Evolutionary conservation across 2,797 vertebrate genomes (phyloP).

Genomic region (Darevskia mixta): DNA sequence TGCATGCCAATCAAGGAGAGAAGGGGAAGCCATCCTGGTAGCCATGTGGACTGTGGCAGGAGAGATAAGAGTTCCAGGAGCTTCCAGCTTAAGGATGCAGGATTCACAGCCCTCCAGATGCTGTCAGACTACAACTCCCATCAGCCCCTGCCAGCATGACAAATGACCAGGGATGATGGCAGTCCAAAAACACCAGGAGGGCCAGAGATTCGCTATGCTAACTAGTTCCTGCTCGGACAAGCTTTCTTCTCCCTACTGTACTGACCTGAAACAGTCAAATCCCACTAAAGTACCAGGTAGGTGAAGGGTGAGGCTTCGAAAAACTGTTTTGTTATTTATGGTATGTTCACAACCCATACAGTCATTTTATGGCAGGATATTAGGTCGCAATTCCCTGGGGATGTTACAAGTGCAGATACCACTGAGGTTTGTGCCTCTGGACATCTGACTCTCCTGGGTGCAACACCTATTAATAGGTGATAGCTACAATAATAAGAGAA

Average conservation of each 20-base stretch:
- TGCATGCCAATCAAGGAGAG: conserved; percentile 29
- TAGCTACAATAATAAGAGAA: neutral
- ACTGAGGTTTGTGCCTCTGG: neutral
- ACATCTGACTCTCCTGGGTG: neutral
- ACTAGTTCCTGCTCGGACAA: neutral
- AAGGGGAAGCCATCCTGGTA: neutral
- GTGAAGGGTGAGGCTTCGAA: neutral
- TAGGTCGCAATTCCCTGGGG: neutral
- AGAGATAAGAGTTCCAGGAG: neutral
- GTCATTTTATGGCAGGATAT: neutral
- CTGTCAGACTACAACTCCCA: too few relatives aligned
- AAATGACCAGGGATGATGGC: too few relatives aligned
- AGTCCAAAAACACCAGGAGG: too few relatives aligned
- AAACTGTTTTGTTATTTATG: neutral
- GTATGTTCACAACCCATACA: neutral
- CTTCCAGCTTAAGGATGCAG: neutral
- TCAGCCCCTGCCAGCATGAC: too few relatives aligned
- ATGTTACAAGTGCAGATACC: neutral
- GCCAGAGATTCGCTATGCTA: neutral
- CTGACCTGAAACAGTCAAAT: neutral
- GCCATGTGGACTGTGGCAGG: neutral
- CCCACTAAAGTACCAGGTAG: neutral
- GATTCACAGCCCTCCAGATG: too few relatives aligned
- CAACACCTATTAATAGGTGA: neutral
- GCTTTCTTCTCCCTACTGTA: neutral